Evolutionary conservation across 2,888 invertebrate genomes (phyloP).

Genomic region (Zele albiditarsus): DNA sequence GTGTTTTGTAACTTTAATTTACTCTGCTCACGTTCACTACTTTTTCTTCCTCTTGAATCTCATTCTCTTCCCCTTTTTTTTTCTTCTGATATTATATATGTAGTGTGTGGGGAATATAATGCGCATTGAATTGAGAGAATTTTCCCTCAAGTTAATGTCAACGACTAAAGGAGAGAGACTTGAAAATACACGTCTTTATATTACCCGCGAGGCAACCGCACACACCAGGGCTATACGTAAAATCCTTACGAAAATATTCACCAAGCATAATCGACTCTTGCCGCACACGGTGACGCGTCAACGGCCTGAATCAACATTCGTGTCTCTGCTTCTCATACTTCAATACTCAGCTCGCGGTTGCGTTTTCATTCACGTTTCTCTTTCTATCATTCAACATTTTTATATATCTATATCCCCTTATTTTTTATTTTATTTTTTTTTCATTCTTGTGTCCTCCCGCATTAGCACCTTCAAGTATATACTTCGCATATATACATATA

Average conservation of each 20-base stretch:
- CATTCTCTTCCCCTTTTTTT: not conserved
- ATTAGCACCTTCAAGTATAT: too few relatives aligned
- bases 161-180: constrained; percentile 22
- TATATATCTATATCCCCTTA: not conserved
- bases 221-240: constrained; percentile 45
- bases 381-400: not conserved
- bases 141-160: constrained; percentile 14
- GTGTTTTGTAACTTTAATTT: not conserved
- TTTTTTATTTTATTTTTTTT: not conserved
- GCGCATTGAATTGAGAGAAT: constrained; percentile 11
- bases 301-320: constrained; percentile 56
- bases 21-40: not conserved
- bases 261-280: constrained; percentile 55
- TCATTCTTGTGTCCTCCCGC: constrained; percentile 20
- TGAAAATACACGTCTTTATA: constrained; percentile 28
- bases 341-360: constrained; percentile 14
- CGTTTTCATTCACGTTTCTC: constrained; percentile 8
- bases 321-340: constrained; percentile 42
- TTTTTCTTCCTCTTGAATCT: not conserved
- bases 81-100: constrained; percentile 5
- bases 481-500: too few relatives aligned
- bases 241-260: constrained; percentile 57
- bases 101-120: not conserved
- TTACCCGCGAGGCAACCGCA: constrained; percentile 16
- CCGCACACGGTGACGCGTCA: constrained; percentile 50